phyloP scores from a whole-genome alignment of 2,797 vertebrate genomes.

The Phoxinus dragarum region DNA sequence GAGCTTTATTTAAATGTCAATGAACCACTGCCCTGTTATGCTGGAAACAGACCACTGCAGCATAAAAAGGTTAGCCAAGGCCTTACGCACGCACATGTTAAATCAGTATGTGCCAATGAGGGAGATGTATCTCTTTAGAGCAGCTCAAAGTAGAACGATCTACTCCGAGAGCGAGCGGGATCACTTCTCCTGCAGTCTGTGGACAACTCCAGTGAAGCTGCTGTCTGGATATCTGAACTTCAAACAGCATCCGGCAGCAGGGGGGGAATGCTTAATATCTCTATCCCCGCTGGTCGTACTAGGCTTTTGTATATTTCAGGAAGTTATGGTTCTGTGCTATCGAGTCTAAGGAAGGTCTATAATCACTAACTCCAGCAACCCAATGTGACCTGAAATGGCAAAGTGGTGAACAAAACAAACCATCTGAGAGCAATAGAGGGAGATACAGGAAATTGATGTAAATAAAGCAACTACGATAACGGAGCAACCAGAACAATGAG shows the following conservation, averaged over 20 bases:
- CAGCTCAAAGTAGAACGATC: not conserved
- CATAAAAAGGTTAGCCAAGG: not conserved
- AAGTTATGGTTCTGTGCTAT: not conserved
- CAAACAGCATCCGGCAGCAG: not conserved
- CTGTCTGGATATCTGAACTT: slow-evolving; percentile 18
- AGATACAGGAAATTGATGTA: not conserved
- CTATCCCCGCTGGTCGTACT: not conserved
- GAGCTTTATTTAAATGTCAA: not conserved
- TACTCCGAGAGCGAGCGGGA: not conserved
- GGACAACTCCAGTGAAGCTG: not conserved
- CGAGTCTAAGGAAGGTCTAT: not conserved
- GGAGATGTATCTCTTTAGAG: not conserved
- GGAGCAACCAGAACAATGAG: not conserved
- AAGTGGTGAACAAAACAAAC: not conserved
- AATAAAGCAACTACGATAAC: not conserved
- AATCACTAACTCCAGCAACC: not conserved
- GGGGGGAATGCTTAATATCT: slow-evolving; percentile 7
- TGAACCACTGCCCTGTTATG: not conserved
- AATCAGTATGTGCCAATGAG: not conserved
- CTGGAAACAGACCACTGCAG: not conserved
- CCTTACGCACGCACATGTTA: not conserved
- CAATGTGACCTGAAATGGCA: slow-evolving; percentile 4
- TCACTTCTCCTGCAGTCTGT: not conserved
- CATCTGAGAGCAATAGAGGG: not conserved
- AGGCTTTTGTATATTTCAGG: not conserved